Conservation (phyloP, 2,113 vertebrate genomes). For the Cyphomyrus discorhynchus region DNA sequence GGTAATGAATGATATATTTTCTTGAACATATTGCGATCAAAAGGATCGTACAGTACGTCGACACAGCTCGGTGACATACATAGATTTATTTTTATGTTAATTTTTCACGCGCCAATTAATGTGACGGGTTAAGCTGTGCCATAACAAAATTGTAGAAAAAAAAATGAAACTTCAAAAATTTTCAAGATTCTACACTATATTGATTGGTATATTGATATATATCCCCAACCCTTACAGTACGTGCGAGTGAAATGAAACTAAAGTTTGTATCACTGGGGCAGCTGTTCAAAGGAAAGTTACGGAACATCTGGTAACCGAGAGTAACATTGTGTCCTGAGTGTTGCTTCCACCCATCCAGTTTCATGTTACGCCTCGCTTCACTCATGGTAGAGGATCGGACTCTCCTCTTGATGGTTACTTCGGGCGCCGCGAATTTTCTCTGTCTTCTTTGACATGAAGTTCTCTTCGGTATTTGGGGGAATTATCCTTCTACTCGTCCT, state of each 20-base stretch:
- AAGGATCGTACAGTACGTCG: not conserved
- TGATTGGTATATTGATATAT: not conserved
- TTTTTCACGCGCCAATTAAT: not conserved
- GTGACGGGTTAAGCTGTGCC: not conserved
- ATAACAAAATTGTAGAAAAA: not conserved
- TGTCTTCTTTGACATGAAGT: conserved; percentile 66
- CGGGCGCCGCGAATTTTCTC: conserved; percentile 40
- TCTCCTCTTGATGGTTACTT: conserved; percentile 45
- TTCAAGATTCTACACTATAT: not conserved
- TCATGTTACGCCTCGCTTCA: conserved; percentile 61
- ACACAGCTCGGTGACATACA: not conserved
- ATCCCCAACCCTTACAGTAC: not conserved
- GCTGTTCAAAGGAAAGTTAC: conserved; percentile 15
- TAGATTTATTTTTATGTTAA: not conserved
- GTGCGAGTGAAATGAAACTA: conserved; percentile 1
- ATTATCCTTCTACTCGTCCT: conserved; percentile 56
- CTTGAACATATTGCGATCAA: not conserved
- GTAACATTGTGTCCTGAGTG: conserved; percentile 42
- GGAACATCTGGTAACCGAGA: conserved; percentile 62
- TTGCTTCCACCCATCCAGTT: conserved; percentile 52
- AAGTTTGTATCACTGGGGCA: conserved; percentile 16
- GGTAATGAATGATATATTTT: not conserved
- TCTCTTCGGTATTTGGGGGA: conserved; percentile 55
- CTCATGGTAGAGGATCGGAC: conserved; percentile 39
- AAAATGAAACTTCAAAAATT: not conserved